Percentiles rank a stretch among this genome's conserved stretches.
phyloP scores from a whole-genome alignment of 2,113 vertebrate species.

The Rhizomys pruinosus region DNA sequence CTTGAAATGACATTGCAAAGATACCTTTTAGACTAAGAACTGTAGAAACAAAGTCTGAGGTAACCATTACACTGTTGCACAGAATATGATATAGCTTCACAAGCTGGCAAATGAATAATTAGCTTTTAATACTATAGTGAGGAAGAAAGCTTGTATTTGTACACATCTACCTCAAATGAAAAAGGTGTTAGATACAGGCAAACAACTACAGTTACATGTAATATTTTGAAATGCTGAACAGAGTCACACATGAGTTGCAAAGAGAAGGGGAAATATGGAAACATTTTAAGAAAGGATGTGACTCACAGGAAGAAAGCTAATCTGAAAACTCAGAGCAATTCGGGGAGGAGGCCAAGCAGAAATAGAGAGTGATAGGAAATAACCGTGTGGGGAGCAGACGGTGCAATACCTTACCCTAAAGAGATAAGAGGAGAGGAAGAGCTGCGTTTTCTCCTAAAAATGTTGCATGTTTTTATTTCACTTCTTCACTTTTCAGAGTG shows the following conservation, averaged over 20 bases:
- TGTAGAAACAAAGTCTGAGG: neutral
- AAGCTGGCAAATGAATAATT: neutral
- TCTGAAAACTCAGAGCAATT: constrained; percentile 69
- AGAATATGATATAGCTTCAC: neutral
- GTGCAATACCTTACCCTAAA: constrained; percentile 69
- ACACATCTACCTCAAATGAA: neutral
- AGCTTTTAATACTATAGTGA: neutral
- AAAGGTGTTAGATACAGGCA: neutral
- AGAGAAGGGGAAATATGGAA: constrained; percentile 73
- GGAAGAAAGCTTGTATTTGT: constrained; percentile 27
- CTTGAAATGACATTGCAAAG: neutral
- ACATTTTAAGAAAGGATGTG: constrained; percentile 80
- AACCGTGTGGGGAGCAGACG: constrained; percentile 71
- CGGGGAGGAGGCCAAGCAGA: constrained; percentile 66
- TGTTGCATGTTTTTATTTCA: constrained; percentile 16
- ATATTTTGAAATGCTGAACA: constrained; percentile 77
- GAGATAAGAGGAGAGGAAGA: constrained; percentile 70
- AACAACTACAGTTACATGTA: constrained; percentile 28
- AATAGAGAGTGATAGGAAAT: constrained; percentile 63
- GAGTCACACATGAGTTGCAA: constrained; percentile 60
- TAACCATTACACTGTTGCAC: neutral
- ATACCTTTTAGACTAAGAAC: neutral
- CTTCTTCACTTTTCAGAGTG: constrained; percentile 39
- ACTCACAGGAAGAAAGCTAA: constrained; percentile 78
- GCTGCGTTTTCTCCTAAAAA: constrained; percentile 66